Evolutionary conservation across 2,888 invertebrate genomes (phyloP).

Genomic region (Drosophila paramelanica): DNA sequence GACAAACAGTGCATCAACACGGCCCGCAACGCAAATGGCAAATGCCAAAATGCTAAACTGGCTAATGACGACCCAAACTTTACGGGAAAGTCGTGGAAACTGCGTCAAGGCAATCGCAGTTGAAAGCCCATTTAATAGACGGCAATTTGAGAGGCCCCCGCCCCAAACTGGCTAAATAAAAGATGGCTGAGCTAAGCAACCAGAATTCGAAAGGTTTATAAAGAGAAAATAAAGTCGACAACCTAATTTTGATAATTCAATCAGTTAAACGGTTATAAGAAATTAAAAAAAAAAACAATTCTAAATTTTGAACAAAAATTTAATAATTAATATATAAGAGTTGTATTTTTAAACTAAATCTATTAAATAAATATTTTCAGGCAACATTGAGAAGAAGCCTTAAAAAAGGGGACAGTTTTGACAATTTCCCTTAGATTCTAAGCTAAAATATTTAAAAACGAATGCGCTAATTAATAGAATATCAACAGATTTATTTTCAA

Average conservation of each 20-base stretch:
- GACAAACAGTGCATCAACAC: slow-evolving; percentile 47
- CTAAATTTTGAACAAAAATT: too few relatives aligned
- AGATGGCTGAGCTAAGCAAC: background rate
- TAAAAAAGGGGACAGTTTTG: too few relatives aligned
- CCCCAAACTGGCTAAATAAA: background rate
- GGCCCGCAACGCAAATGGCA: slow-evolving; percentile 39
- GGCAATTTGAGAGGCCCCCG: slow-evolving; percentile 11
- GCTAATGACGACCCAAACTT: slow-evolving; percentile 33
- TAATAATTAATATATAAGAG: too few relatives aligned
- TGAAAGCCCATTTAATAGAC: slow-evolving; percentile 28
- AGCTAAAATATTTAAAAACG: too few relatives aligned
- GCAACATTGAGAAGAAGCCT: too few relatives aligned
- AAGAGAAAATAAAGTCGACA: background rate
- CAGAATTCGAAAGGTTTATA: background rate
- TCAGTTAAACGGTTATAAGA: too few relatives aligned
- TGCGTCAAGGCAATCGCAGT: slow-evolving; percentile 32
- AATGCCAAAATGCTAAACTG: slow-evolving; percentile 29
- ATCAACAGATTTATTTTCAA: background rate
- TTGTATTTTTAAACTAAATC: too few relatives aligned
- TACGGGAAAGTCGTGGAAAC: slow-evolving; percentile 30
- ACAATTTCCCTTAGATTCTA: too few relatives aligned
- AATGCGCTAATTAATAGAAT: too few relatives aligned
- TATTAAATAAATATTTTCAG: too few relatives aligned
- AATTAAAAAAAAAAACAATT: too few relatives aligned
- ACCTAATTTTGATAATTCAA: background rate